Percentiles rank a stretch among this genome's conserved stretches.
phyloP scores from a whole-genome alignment of 2,113 vertebrate species.

The Nyctibius bracteatus region DNA sequence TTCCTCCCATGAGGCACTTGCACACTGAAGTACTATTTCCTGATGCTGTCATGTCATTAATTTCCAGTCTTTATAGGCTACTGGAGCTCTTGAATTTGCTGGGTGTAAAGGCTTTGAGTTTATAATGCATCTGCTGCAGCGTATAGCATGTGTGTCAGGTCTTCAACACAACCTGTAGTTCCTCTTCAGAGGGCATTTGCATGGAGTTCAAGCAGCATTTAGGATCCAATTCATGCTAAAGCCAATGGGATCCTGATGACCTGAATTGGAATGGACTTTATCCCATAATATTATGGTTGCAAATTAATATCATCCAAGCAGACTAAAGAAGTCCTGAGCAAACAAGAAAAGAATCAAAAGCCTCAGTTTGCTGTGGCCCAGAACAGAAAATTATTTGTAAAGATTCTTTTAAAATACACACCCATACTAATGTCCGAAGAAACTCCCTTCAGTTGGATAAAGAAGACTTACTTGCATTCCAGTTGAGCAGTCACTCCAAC shows the following conservation, averaged over 20 bases:
- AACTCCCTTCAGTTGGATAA: background rate
- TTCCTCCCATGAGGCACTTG: conserved; percentile 31
- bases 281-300: background rate
- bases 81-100: background rate
- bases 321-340: background rate
- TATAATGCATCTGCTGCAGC: background rate
- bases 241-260: background rate
- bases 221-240: background rate
- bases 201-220: background rate
- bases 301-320: background rate
- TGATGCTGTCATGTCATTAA: conserved; percentile 23
- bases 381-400: background rate
- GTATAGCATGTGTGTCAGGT: fast-evolving
- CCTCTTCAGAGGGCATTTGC: background rate
- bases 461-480: background rate
- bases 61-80: conserved; percentile 24
- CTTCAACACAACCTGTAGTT: background rate
- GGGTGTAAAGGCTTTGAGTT: background rate
- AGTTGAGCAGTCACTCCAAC: background rate
- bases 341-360: background rate
- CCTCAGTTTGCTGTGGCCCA: background rate
- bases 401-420: background rate
- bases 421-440: background rate
- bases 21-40: conserved; percentile 8
- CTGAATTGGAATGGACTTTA: background rate